Evolutionary conservation across 2,888 invertebrate genomes (phyloP).

Genomic region (Lottia gigantea): DNA sequence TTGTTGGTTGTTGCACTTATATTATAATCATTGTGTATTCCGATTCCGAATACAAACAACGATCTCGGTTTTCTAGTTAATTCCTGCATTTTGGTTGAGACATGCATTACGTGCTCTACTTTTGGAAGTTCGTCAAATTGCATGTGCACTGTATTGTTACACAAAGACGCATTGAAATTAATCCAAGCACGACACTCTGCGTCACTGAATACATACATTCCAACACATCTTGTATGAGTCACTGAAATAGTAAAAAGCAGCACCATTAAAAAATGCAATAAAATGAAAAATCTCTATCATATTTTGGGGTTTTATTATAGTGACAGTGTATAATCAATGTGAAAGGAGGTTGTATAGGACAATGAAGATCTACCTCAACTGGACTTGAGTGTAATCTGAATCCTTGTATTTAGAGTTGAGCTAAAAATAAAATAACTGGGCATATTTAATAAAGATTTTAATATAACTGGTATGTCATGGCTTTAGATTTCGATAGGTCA

Average conservation of each 20-base stretch:
- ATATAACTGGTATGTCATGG: too few species aligned
- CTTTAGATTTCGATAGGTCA: too few species aligned
- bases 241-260: not conserved
- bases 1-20: not conserved
- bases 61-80: not conserved
- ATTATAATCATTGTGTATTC: not conserved
- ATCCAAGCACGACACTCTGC: not conserved
- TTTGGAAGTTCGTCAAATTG: not conserved
- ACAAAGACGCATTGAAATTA: conserved; percentile 2
- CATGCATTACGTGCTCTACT: not conserved
- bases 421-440: too few species aligned
- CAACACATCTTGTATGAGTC: not conserved
- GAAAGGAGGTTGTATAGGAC: too few species aligned
- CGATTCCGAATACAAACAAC: not conserved
- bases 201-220: conserved; percentile 14
- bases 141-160: conserved; percentile 1
- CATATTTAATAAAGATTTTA: too few species aligned
- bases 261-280: not conserved
- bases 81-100: not conserved
- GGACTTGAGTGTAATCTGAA: too few species aligned
- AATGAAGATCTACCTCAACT: too few species aligned
- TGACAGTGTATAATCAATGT: too few species aligned
- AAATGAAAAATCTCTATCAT: not conserved
- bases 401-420: too few species aligned
- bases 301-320: too few species aligned